A percentile compares a stretch with the other conserved stretches of the same genome.
Evolutionary conservation across 2,113 vertebrate species (phyloP).

Genomic region (Rhea pennata): DNA sequence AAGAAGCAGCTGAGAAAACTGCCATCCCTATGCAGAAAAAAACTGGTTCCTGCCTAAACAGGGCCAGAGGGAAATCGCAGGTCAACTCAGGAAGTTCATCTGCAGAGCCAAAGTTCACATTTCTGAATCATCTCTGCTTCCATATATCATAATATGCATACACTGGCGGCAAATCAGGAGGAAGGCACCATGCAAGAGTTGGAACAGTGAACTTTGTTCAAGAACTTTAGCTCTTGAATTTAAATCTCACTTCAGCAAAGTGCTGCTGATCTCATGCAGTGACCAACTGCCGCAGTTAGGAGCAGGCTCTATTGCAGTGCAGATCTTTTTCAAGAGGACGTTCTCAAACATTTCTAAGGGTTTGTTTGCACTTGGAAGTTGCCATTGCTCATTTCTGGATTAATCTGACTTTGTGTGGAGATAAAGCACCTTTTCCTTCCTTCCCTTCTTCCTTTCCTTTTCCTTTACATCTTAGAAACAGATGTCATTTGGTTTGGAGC

Average conservation of each 20-base stretch:
- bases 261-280: rapidly evolving
- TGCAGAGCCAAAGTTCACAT: background rate
- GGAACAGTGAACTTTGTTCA: background rate
- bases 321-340: background rate
- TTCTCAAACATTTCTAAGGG: background rate
- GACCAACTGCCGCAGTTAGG: background rate
- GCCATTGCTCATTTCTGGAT: background rate
- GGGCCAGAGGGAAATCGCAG: background rate
- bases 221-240: background rate
- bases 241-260: background rate
- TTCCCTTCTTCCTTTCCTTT: background rate
- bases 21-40: background rate
- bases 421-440: background rate
- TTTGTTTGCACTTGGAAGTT: background rate
- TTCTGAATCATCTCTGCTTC: background rate
- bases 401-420: background rate
- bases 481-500: background rate
- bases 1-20: background rate
- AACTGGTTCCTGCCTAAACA: rapidly evolving
- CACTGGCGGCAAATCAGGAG: background rate
- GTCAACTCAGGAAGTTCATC: background rate
- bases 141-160: background rate
- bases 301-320: background rate
- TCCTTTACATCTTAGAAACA: background rate
- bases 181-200: background rate